A percentile compares a stretch with the other conserved stretches of the same genome.
These are phyloP conservation scores for Gorsachius goisagi DNA, from an alignment of 2,113 vertebrate genomes.

Conservation along the genomic window DNA sequence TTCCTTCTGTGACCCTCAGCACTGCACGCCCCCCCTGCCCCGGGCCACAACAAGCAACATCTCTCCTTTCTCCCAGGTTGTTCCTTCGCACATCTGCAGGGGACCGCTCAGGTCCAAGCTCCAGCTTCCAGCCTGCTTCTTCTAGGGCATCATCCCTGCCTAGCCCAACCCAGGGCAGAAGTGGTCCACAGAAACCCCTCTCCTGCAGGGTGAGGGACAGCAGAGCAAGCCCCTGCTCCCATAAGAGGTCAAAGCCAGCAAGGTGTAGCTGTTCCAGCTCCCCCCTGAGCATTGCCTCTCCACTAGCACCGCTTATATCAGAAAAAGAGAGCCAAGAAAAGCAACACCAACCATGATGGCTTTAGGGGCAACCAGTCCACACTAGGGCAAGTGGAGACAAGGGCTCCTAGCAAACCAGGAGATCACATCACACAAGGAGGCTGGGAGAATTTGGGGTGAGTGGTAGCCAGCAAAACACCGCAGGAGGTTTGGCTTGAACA, in stretches of 20 bases:
- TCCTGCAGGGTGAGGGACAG: rapidly evolving
- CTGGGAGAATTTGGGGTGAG: background rate
- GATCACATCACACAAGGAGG: background rate
- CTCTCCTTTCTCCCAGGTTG: background rate
- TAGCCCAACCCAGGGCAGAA: background rate
- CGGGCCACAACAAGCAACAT: background rate
- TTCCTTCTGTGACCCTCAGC: background rate
- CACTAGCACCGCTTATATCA: background rate
- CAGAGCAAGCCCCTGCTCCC: background rate
- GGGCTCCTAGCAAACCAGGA: background rate
- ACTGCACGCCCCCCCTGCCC: too few relatives aligned
- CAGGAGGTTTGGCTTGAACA: background rate
- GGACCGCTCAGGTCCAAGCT: background rate
- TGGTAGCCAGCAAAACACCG: background rate
- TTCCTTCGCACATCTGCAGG: background rate
- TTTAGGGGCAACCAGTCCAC: background rate
- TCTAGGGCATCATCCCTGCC: background rate
- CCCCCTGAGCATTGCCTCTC: background rate
- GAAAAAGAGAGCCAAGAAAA: background rate
- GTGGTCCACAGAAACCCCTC: background rate
- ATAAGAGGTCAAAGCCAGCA: background rate
- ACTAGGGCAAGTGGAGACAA: background rate
- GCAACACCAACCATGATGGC: background rate
- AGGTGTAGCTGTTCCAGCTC: background rate
- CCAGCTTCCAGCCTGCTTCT: background rate